Conservation (phyloP, 2,113 vertebrate genomes). For the Bolborhynchus lineola region DNA sequence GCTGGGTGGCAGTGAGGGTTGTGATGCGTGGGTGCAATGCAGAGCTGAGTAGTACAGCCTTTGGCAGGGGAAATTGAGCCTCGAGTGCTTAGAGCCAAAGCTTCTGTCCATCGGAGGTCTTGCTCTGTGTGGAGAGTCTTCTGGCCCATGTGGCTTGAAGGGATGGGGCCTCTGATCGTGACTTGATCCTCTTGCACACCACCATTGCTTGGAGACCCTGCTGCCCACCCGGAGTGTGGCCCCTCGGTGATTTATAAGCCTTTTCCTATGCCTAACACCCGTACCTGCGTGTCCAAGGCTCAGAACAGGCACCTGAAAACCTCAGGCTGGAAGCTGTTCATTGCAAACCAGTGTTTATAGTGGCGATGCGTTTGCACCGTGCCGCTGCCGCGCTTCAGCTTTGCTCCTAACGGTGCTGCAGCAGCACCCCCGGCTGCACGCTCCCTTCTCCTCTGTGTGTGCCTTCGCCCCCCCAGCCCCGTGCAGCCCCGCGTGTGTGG, state of each 20-base stretch:
- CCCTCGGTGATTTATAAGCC: not conserved
- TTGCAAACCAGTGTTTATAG: not conserved
- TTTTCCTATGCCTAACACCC: not conserved
- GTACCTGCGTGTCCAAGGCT: not conserved
- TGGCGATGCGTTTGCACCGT: not conserved
- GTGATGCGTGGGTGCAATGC: not conserved
- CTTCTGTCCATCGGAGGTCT: not conserved
- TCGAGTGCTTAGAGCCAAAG: not conserved
- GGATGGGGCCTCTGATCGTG: not conserved
- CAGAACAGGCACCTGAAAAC: not conserved
- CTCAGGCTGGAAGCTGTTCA: not conserved
- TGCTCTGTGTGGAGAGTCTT: not conserved
- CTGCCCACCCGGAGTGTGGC: not conserved
- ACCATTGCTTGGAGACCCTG: not conserved
- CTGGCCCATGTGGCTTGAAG: not conserved
- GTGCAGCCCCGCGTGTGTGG: not conserved
- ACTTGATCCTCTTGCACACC: not conserved
- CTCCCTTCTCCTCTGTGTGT: accelerated
- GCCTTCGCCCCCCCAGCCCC: not conserved
- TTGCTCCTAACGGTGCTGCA: accelerated
- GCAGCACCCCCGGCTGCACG: accelerated
- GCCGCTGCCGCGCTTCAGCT: accelerated
- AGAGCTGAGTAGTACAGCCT: not conserved
- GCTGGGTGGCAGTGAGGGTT: not conserved
- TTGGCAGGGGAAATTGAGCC: not conserved